Evolutionary conservation across 1,140 invertebrate species (phyloP).

Genomic region (Drosophila melanica): DNA sequence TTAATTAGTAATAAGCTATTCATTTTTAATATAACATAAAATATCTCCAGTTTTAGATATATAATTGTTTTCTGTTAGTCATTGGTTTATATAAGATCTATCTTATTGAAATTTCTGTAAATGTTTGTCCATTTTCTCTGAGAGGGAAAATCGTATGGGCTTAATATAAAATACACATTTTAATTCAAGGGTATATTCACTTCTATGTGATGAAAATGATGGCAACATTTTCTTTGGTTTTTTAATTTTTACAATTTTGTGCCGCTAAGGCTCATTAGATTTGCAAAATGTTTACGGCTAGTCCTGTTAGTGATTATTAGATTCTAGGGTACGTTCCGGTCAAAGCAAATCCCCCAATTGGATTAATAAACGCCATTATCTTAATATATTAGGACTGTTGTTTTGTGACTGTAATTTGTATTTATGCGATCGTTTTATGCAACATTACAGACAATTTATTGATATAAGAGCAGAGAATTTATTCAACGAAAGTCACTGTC

Average conservation of each 20-base stretch:
- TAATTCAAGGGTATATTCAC: conserved; percentile 1
- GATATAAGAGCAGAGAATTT: conserved; percentile 22
- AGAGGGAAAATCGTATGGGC: too few species aligned
- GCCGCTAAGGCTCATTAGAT: conserved; percentile 83
- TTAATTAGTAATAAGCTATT: too few species aligned
- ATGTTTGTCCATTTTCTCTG: too few species aligned
- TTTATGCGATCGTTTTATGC: conserved; percentile 72
- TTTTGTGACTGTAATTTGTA: conserved; percentile 61
- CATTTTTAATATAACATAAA: background rate
- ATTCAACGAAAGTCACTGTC: background rate
- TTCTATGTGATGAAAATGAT: conserved; percentile 7
- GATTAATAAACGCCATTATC: conserved; percentile 79
- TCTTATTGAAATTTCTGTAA: too few species aligned
- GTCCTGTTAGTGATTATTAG: conserved; percentile 63
- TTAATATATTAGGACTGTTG: conserved; percentile 65
- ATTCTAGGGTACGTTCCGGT: conserved; percentile 40
- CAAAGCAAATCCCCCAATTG: conserved; percentile 59
- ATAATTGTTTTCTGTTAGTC: too few species aligned
- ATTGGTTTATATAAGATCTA: too few species aligned
- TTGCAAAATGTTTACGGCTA: conserved; percentile 75
- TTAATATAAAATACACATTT: background rate
- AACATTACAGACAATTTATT: conserved; percentile 68
- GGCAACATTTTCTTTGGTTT: conserved; percentile 25
- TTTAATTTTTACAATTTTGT: conserved; percentile 77
- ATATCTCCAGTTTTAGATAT: too few species aligned